phyloP scores from a whole-genome alignment of 2,113 vertebrate species.

The Aleadryas rufinucha region DNA sequence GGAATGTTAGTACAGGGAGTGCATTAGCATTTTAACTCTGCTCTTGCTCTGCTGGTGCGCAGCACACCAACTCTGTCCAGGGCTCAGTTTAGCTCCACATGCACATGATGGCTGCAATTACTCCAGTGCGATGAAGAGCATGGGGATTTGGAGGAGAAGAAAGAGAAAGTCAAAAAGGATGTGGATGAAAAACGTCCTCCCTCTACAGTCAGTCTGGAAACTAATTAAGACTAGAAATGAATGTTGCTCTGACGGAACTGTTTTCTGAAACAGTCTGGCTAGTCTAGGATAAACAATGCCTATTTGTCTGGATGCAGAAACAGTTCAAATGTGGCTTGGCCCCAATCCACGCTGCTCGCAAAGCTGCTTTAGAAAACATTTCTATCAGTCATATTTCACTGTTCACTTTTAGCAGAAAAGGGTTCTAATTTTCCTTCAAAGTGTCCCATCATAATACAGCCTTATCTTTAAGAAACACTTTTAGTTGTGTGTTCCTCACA shows the following conservation, averaged over 20 bases:
- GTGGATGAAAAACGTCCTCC: background rate
- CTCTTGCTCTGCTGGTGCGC: fast-evolving
- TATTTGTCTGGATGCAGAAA: slow-evolving; percentile 38
- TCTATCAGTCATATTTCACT: background rate
- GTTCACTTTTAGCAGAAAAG: background rate
- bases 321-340: slow-evolving; percentile 27
- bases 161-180: background rate
- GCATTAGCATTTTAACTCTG: background rate
- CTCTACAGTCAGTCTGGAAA: background rate
- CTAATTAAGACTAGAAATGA: slow-evolving; percentile 8
- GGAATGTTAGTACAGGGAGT: background rate
- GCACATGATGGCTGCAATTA: background rate
- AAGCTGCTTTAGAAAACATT: background rate
- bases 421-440: background rate
- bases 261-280: slow-evolving; percentile 14
- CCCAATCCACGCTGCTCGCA: background rate
- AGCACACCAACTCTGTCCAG: background rate
- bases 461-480: background rate
- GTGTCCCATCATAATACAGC: background rate
- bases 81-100: background rate
- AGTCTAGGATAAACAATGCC: slow-evolving; percentile 39
- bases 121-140: background rate
- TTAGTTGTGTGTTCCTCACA: background rate
- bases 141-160: background rate
- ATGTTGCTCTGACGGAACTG: background rate